Evolutionary conservation across 1,140 invertebrate genomes (phyloP), one percentile per base, ranked within the genome.

Genomic region (Calycopis cecrops): DNA sequence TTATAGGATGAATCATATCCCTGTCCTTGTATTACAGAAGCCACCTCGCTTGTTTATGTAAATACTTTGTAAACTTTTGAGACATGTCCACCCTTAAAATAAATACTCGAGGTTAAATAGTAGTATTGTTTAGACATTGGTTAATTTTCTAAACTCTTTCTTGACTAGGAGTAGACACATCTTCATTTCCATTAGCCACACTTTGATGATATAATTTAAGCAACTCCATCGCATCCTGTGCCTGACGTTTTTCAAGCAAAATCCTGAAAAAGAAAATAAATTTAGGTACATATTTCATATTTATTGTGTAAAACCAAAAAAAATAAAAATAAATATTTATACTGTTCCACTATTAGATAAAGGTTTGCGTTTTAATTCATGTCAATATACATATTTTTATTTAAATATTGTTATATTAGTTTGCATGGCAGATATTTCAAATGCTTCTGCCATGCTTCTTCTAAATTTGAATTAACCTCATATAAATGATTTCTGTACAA

Each of bases 141-240:
- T 49, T 28, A 28, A 42, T 58, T 52, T 42, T 62, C 61, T 85
- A 85, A 17, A 87, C 81, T 71, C 79, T 69, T 61, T 88, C 86
- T 64, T 87, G 84, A 56, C 73, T 88, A 55, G 83, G 67, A 18
- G 85, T 67, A 35, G 84, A 79, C 9, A 87, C 71, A 72, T 88
- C 85, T 62, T 88, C 86, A 17, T 73, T 77, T 8, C 85, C 87
- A 65, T 89, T 89, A 33, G 86, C 67, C 49, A 88, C 85, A 82
- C 86, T 89, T 55, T 89, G 84, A 71, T 89, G 87, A 53, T 89
- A 89, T 11, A 91, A 62, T 63, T 91, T 91, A 62, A 95, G 82
- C 69, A 95, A 88, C 82, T 94, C 93, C 90, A 96, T 91, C 16
- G 94, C 94, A 85, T 95, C 94, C 76, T 95, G 92, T 21, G 94